These are phyloP conservation scores for Dolichoris vasculosae DNA, from an alignment of 1,140 invertebrate genomes.

Conservation along the genomic window DNA sequence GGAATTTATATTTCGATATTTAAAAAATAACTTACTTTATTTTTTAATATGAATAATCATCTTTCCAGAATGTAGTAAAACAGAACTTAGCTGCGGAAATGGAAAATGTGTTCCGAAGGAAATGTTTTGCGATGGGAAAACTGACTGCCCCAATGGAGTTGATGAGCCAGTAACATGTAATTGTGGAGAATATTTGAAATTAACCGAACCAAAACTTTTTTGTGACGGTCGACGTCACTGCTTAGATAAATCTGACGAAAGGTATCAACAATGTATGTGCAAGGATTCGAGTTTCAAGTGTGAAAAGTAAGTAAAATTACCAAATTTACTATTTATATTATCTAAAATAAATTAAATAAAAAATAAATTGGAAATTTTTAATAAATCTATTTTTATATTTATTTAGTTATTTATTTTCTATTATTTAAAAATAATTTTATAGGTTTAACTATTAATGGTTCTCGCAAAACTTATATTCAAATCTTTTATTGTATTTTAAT, in stretches of 20 bases:
- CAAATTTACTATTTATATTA: not conserved
- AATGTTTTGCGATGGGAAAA: constrained; percentile 79
- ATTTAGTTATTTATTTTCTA: too few species aligned
- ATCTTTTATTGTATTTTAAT: too few species aligned
- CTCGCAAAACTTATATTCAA: too few species aligned
- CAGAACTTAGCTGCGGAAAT: constrained; percentile 80
- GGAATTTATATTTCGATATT: too few species aligned
- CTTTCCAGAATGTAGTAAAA: constrained; percentile 75
- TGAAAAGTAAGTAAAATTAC: constrained; percentile 57
- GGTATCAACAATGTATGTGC: constrained; percentile 79
- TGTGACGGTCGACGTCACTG: constrained; percentile 89
- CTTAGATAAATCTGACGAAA: constrained; percentile 86
- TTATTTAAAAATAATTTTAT: too few species aligned
- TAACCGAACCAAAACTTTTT: constrained; percentile 78
- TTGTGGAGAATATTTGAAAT: constrained; percentile 80
- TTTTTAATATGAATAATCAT: not conserved
- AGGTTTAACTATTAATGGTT: too few species aligned
- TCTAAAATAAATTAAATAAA: not conserved
- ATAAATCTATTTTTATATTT: too few species aligned
- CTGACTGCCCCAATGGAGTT: constrained; percentile 82
- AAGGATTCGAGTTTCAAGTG: constrained; percentile 74
- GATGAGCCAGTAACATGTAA: constrained; percentile 83
- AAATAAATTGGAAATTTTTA: too few species aligned
- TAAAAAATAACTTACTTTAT: not conserved
- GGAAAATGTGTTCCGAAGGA: constrained; percentile 81